Conservation (phyloP, 2,888 invertebrate genomes). For the Brenthis daphne region DNA sequence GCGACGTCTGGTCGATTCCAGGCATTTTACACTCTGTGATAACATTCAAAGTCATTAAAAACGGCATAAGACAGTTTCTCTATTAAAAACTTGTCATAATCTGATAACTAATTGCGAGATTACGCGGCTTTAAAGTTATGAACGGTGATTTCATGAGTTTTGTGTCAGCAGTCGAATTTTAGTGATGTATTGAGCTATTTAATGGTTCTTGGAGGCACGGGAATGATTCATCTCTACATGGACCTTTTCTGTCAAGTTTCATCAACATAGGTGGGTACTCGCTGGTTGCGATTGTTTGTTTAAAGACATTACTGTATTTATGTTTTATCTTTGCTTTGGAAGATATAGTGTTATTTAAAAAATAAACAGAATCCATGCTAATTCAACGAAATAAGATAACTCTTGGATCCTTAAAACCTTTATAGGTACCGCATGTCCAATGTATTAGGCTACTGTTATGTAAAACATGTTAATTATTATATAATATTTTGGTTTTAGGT, state of each 20-base stretch:
- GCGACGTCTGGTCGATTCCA: constrained; percentile 78
- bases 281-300: not conserved
- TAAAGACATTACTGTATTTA: not conserved
- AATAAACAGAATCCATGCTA: no score
- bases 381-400: no score
- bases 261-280: constrained; percentile 29
- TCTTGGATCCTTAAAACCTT: no score
- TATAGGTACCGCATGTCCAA: no score
- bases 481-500: no score
- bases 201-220: constrained; percentile 25
- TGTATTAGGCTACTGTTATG: no score
- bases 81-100: constrained; percentile 6
- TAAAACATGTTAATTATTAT: no score
- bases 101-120: not conserved
- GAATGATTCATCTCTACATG: constrained; percentile 35
- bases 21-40: constrained; percentile 67
- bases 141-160: constrained; percentile 18
- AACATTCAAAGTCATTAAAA: constrained; percentile 50
- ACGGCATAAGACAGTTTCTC: constrained; percentile 55
- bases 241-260: constrained; percentile 21
- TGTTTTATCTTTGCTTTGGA: not conserved
- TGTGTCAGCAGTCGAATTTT: constrained; percentile 7
- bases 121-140: constrained; percentile 30
- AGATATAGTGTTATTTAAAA: no score
- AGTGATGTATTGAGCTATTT: constrained; percentile 25